Evolutionary conservation across 2,888 invertebrate genomes (phyloP).

Genomic region (Steromphala cineraria): DNA sequence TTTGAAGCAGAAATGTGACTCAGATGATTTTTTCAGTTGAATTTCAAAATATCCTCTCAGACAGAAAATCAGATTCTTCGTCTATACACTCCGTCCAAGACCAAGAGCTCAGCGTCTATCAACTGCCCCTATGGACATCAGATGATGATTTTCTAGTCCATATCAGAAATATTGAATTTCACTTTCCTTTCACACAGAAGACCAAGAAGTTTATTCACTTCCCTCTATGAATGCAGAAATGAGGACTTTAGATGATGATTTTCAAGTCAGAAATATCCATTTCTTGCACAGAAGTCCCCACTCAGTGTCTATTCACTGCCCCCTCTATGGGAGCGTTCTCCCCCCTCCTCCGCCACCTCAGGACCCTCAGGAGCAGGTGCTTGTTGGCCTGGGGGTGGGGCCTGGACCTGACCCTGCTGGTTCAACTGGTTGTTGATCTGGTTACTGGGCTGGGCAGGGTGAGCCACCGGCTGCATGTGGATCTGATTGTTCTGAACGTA

Average conservation of each 20-base stretch:
- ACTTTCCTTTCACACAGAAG: not conserved
- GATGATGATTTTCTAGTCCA: too few relatives aligned
- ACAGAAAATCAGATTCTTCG: too few relatives aligned
- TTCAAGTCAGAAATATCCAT: not conserved
- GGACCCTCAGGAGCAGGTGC: not conserved
- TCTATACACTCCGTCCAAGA: too few relatives aligned
- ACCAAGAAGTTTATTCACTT: not conserved
- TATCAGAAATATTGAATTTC: too few relatives aligned
- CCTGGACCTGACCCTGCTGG: constrained; percentile 36
- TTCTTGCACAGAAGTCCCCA: not conserved
- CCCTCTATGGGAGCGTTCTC: not conserved
- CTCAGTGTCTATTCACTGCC: not conserved
- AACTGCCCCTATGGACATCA: too few relatives aligned
- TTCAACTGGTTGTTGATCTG: constrained; percentile 65
- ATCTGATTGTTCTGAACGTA: constrained; percentile 65
- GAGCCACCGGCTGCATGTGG: constrained; percentile 38
- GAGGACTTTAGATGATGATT: not conserved
- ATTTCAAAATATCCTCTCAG: too few relatives aligned
- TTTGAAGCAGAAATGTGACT: too few relatives aligned
- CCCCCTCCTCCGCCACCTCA: constrained; percentile 1
- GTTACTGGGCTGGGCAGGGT: constrained; percentile 45
- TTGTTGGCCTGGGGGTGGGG: not conserved
- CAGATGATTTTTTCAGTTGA: too few relatives aligned
- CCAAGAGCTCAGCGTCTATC: too few relatives aligned
- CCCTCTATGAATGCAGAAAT: not conserved